Base-by-base conservation (phyloP, 2,888 invertebrate genomes). In the Geophilus truncorum region DNA sequence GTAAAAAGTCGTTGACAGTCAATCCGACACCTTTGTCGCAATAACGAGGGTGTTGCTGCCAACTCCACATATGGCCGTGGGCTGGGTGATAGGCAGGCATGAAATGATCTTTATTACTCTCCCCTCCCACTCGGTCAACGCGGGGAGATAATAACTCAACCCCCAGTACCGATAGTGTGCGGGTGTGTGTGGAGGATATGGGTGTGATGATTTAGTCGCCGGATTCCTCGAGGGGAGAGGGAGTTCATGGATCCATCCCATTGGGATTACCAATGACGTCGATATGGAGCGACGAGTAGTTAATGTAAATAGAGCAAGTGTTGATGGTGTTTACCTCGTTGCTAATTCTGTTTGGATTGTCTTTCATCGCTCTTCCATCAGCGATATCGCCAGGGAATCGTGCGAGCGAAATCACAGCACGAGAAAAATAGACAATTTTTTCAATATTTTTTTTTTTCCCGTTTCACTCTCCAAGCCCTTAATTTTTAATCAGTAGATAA, bases 31-130 rank as follows among this genome's bases (percentile, higher is more conserved):
- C 40, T 40, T 62, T 62, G 57, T 62, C 21, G 21, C 18, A 21
- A n/a, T 62, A 62, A 21, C 21, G 57, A 62, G 57, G 57, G 15
- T 62, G 57, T 12, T 62, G 57, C 21, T 62, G 57, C 57, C 57
- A 62, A 62, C 57, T 62, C 57, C 57, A 62, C 57, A 62, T 62
- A 62, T 62, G 57, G 57, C 57, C 57, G 57, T 62, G 21, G 57
- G 57, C 21, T 62, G 36, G 78, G 21, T 79, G 79, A 79, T 79
- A 34, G 79, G 57, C 79, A 79, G 79, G 79, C 79, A 79, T 79
- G 79, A 79, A 79, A 79, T 79, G 79, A 79, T 57, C 57, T 57
- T 79, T 45, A 79, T 79, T 79, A 79, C 57, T 51, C 28, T 30
- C 79, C 51, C 79, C 79, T 79, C 79, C 79, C 32, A 40, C 57